Conservation (phyloP, 2,888 invertebrate genomes). For the Apamea epomidion region DNA sequence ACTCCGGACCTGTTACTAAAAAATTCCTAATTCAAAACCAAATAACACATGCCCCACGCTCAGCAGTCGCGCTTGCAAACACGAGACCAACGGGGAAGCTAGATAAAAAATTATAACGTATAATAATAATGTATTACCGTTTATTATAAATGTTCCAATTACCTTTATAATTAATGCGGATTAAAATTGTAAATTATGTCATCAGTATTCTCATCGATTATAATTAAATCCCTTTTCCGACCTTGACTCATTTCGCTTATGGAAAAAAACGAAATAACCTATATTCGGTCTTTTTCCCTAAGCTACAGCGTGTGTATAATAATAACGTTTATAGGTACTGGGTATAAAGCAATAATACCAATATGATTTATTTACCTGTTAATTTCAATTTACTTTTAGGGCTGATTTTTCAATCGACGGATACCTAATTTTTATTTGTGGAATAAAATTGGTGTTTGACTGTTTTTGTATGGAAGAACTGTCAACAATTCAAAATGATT, state of each 20-base stretch:
- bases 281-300: too few relatives aligned
- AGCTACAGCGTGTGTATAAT: neutral
- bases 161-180: neutral
- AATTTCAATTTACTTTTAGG: too few relatives aligned
- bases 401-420: too few relatives aligned
- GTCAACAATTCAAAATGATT: too few relatives aligned
- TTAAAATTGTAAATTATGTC: neutral
- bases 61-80: neutral
- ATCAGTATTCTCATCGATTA: conserved; percentile 18
- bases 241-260: conserved; percentile 8
- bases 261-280: conserved; percentile 9
- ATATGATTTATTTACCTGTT: neutral
- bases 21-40: neutral
- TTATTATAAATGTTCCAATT: neutral
- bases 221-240: conserved; percentile 1
- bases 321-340: neutral
- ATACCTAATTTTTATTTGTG: too few relatives aligned
- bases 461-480: too few relatives aligned
- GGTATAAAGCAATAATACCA: neutral
- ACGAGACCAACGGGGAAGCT: neutral
- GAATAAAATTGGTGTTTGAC: too few relatives aligned
- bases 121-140: neutral
- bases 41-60: neutral
- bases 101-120: too few relatives aligned
- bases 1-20: neutral